Conservation (phyloP, 2,888 invertebrate species). For the Calameuta filiformis region DNA sequence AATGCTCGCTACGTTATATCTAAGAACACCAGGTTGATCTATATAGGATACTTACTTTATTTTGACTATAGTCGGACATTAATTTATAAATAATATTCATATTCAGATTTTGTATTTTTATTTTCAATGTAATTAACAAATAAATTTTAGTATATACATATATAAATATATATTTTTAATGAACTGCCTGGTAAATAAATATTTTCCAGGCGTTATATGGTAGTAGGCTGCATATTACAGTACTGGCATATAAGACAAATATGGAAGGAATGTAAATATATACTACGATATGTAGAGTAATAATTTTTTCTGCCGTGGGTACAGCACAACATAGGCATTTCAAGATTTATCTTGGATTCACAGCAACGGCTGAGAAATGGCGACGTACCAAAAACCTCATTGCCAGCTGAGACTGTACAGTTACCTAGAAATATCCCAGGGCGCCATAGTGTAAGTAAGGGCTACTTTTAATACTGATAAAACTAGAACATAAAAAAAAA, state of each 20-base stretch:
- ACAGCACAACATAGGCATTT: background rate
- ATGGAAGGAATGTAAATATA: background rate
- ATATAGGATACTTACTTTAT: background rate
- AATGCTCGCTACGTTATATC: constrained; percentile 27
- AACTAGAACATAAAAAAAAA: background rate
- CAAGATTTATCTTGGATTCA: background rate
- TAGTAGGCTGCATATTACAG: background rate
- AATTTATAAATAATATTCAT: background rate
- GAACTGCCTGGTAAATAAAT: background rate
- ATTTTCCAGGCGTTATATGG: background rate
- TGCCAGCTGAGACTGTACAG: background rate
- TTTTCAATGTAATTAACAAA: background rate
- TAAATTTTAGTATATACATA: no score
- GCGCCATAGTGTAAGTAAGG: background rate
- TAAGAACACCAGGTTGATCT: background rate
- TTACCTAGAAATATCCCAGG: background rate
- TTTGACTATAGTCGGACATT: background rate
- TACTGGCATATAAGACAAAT: background rate
- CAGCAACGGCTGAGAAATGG: background rate
- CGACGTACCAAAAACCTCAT: background rate
- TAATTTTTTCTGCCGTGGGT: background rate
- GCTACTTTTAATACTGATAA: background rate
- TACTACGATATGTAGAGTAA: background rate
- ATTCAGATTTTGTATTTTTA: background rate
- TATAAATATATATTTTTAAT: no score